These are phyloP conservation scores for Latrodectus elegans DNA, from an alignment of 2,888 invertebrate species.

Conservation along the genomic window DNA sequence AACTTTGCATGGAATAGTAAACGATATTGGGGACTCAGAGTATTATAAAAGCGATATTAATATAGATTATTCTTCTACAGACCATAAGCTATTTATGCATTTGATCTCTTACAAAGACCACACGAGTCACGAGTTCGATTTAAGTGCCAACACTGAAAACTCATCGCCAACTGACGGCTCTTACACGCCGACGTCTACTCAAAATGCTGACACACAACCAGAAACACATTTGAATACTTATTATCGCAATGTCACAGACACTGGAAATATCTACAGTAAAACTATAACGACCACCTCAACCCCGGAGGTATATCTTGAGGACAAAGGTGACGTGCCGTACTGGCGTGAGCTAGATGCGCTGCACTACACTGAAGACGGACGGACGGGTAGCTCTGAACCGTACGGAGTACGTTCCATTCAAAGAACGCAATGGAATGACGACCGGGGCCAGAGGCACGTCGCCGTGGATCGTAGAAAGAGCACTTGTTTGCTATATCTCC, in stretches of 20 bases:
- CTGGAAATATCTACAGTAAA: not conserved
- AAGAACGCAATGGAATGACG: constrained; percentile 71
- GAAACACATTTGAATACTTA: not conserved
- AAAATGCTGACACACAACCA: not conserved
- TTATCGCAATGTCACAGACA: not conserved
- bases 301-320: constrained; percentile 21
- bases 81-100: constrained; percentile 1
- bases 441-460: constrained; percentile 70
- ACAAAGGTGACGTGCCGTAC: constrained; percentile 46
- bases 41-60: constrained; percentile 11
- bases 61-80: constrained; percentile 11
- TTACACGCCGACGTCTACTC: not conserved
- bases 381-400: constrained; percentile 70
- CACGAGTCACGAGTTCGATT: constrained; percentile 9
- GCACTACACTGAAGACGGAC: constrained; percentile 65
- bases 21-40: constrained; percentile 1
- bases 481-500: constrained; percentile 95
- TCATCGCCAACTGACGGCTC: not conserved
- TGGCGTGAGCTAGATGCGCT: constrained; percentile 70
- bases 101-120: constrained; percentile 12
- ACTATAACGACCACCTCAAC: not conserved
- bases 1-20: not conserved
- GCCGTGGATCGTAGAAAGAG: constrained; percentile 78
- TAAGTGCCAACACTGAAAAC: constrained; percentile 50
- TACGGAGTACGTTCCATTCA: constrained; percentile 71